Percentiles rank a stretch among this genome's conserved stretches.
phyloP scores from a whole-genome alignment of 2,888 invertebrate species.

The Lutraria lutraria region DNA sequence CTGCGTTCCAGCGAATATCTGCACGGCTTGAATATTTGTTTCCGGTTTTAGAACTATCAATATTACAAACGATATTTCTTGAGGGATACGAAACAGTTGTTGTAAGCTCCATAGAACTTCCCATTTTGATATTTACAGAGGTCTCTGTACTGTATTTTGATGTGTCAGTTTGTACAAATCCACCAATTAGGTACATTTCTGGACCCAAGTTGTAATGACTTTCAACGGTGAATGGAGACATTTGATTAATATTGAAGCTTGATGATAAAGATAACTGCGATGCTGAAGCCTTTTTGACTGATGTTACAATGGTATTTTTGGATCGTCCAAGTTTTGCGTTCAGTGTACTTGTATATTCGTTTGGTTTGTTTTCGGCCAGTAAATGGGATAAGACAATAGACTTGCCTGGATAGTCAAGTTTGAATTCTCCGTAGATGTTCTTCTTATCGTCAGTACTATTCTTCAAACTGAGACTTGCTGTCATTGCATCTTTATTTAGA shows the following conservation, averaged over 20 bases:
- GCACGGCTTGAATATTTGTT: slow-evolving; percentile 63
- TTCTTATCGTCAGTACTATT: slow-evolving; percentile 69
- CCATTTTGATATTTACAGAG: too few relatives aligned
- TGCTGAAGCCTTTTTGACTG: slow-evolving; percentile 60
- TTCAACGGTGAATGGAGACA: too few relatives aligned
- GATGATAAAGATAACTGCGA: slow-evolving; percentile 59
- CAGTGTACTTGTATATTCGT: slow-evolving; percentile 70
- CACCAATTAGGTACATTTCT: too few relatives aligned
- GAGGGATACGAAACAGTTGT: too few relatives aligned
- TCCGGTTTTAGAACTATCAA: slow-evolving; percentile 63
- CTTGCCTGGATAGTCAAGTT: slow-evolving; percentile 75
- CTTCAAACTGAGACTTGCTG: slow-evolving; percentile 66
- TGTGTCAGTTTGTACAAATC: too few relatives aligned
- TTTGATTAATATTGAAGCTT: too few relatives aligned
- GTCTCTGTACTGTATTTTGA: too few relatives aligned
- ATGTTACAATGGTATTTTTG: slow-evolving; percentile 66
- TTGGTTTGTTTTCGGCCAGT: slow-evolving; percentile 67
- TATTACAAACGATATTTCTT: slow-evolving; percentile 69
- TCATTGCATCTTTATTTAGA: slow-evolving; percentile 70
- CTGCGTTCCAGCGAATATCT: slow-evolving; percentile 77
- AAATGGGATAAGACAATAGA: slow-evolving; percentile 70
- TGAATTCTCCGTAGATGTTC: slow-evolving; percentile 68
- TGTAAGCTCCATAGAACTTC: too few relatives aligned
- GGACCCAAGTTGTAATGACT: too few relatives aligned
- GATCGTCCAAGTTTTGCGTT: slow-evolving; percentile 66